Conservation (phyloP, 2,888 invertebrate species). For the Ichneumoninae sp. region DNA sequence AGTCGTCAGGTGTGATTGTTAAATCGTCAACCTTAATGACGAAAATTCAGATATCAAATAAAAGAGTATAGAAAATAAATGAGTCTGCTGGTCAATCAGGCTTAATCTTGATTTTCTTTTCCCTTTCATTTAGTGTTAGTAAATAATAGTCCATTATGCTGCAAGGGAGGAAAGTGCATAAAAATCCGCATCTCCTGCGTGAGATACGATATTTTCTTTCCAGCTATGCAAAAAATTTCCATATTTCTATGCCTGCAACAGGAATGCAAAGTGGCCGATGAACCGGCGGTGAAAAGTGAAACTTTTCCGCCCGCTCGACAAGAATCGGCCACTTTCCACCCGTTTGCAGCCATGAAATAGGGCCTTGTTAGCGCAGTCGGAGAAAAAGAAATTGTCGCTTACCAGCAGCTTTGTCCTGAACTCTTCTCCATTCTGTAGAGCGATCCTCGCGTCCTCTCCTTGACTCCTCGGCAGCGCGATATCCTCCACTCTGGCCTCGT, state of each 20-base stretch:
- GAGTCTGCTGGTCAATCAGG: neutral
- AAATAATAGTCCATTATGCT: neutral
- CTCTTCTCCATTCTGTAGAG: slow-evolving; percentile 88
- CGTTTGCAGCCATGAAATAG: too few relatives aligned
- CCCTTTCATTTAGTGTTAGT: neutral
- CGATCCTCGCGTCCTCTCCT: slow-evolving; percentile 84
- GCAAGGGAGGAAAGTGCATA: too few relatives aligned
- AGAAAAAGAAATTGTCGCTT: slow-evolving; percentile 73
- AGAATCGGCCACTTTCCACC: too few relatives aligned
- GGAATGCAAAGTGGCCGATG: too few relatives aligned
- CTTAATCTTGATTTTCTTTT: neutral
- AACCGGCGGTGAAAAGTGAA: too few relatives aligned
- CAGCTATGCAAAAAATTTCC: neutral
- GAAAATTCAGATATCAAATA: too few relatives aligned
- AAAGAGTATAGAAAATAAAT: neutral
- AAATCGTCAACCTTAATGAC: neutral
- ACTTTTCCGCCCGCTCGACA: too few relatives aligned
- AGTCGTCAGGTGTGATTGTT: neutral
- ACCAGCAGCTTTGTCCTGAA: slow-evolving; percentile 90
- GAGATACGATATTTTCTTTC: too few relatives aligned
- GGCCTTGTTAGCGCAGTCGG: neutral
- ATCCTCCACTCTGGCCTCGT: slow-evolving; percentile 89
- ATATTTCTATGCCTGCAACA: neutral
- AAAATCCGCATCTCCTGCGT: too few relatives aligned
- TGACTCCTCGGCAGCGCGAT: slow-evolving; percentile 86